Percentiles rank a stretch among this genome's conserved stretches.
Conservation (phyloP, 2,113 vertebrate genomes). For the Crotalus helleri region DNA sequence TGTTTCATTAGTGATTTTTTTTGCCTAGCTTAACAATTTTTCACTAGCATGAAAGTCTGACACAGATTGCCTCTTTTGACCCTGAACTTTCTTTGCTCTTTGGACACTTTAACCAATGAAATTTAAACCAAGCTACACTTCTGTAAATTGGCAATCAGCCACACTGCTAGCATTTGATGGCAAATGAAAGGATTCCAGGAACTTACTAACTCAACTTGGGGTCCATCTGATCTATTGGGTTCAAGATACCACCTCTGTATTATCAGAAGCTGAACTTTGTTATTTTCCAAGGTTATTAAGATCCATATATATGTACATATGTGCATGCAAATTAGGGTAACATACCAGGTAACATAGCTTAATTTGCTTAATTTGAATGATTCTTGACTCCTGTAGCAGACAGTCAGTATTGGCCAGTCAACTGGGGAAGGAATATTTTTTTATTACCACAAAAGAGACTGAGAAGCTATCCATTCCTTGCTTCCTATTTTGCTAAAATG, state of each 20-base stretch:
- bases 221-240: not conserved
- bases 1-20: constrained; percentile 28
- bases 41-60: constrained; percentile 6
- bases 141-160: not conserved
- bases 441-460: not conserved
- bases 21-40: constrained; percentile 39
- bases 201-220: not conserved
- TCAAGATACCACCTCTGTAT: not conserved
- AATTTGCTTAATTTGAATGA: not conserved
- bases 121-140: not conserved
- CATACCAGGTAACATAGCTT: not conserved
- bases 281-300: not conserved
- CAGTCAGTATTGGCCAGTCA: not conserved
- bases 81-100: not conserved
- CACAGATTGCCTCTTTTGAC: not conserved
- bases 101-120: not conserved
- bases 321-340: not conserved
- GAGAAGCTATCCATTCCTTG: not conserved
- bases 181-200: not conserved
- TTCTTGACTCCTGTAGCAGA: not conserved
- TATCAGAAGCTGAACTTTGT: not conserved
- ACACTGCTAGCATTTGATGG: not conserved
- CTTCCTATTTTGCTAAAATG: not conserved
- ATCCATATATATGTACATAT: not conserved
- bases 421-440: not conserved